Conservation (phyloP, 2,113 vertebrate genomes). For the Gavialis gangeticus region DNA sequence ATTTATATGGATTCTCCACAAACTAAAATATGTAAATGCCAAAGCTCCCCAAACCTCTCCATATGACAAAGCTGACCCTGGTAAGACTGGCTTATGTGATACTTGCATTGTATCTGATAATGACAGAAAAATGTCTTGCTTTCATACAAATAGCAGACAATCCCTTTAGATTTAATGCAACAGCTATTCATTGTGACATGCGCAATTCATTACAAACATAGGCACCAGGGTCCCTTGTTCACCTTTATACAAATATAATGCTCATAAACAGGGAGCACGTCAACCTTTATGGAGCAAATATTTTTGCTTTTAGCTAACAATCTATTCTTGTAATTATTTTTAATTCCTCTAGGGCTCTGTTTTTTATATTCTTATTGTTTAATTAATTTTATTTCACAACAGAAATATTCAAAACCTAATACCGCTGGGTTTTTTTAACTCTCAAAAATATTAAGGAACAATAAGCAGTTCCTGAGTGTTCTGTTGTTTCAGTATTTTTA, state of each 20-base stretch:
- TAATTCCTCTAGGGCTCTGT: conserved; percentile 56
- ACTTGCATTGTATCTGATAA: not conserved
- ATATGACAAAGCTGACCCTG: not conserved
- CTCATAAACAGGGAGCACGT: conserved; percentile 44
- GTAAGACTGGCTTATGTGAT: conserved; percentile 21
- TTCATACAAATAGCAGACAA: conserved; percentile 8
- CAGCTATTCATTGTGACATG: conserved; percentile 56
- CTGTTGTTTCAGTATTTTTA: conserved; percentile 46
- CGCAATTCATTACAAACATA: conserved; percentile 66
- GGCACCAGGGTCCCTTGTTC: conserved; percentile 47
- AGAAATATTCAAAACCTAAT: conserved; percentile 52
- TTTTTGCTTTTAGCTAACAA: conserved; percentile 45
- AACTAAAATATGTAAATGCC: not conserved
- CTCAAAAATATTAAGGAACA: conserved; percentile 56
- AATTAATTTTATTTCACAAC: conserved; percentile 31
- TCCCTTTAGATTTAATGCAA: conserved; percentile 59
- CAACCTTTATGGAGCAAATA: conserved; percentile 63
- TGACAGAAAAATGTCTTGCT: not conserved
- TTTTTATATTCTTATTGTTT: conserved; percentile 12
- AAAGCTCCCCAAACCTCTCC: not conserved
- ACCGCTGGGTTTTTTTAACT: conserved; percentile 49
- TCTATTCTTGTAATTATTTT: conserved; percentile 43
- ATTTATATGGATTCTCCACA: not conserved
- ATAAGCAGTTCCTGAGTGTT: conserved; percentile 34
- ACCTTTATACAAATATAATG: conserved; percentile 70